A percentile compares a stretch with the other conserved stretches of the same genome.
phyloP scores from a whole-genome alignment of 2,797 vertebrate species.

The Sebastes dallii region DNA sequence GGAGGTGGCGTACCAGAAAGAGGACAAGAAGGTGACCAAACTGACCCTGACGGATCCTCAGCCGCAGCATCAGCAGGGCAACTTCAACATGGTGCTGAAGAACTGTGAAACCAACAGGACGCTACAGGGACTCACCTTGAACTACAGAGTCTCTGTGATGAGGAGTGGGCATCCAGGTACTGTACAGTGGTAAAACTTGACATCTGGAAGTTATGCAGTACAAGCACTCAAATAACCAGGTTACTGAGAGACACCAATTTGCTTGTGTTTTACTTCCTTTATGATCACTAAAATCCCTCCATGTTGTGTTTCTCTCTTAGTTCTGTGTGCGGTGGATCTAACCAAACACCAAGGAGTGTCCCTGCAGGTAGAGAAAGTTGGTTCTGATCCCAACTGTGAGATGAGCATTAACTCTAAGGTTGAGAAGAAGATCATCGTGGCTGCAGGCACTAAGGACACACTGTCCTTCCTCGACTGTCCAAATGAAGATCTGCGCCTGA shows the following conservation, averaged over 20 bases:
- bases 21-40: constrained; percentile 1
- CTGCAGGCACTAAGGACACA: constrained; percentile 54
- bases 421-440: constrained; percentile 65
- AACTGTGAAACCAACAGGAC: constrained; percentile 74
- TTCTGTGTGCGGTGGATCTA: constrained; percentile 76
- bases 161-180: constrained; percentile 81
- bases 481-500: constrained; percentile 72
- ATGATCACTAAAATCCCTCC: neutral
- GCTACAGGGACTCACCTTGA: constrained; percentile 63
- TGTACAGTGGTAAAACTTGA: neutral
- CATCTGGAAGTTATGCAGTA: neutral
- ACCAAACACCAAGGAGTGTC: constrained; percentile 53
- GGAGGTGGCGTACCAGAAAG: constrained; percentile 82
- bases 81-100: constrained; percentile 77
- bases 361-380: constrained; percentile 75
- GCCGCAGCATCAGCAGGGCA: constrained; percentile 72
- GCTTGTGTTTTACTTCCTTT: neutral
- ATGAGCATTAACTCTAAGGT: constrained; percentile 70
- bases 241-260: neutral
- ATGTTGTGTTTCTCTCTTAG: constrained; percentile 51
- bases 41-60: constrained; percentile 64
- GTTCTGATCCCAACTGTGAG: constrained; percentile 74
- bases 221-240: neutral
- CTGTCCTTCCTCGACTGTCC: constrained; percentile 84
- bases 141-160: constrained; percentile 74